These are phyloP conservation scores for Zalophus californianus DNA, from an alignment of 2,797 vertebrate species.

Conservation along the genomic window DNA sequence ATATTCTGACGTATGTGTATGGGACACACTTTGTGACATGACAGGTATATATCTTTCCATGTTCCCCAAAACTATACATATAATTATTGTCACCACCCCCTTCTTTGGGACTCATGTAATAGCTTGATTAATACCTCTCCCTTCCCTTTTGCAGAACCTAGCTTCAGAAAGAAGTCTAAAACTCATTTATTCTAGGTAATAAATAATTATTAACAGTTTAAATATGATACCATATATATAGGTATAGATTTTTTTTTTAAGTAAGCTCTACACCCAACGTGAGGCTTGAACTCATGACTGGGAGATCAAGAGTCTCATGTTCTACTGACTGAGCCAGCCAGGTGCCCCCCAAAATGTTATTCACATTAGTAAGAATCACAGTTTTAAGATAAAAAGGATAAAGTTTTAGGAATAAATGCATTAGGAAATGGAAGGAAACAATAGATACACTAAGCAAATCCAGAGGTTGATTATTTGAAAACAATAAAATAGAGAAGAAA, in stretches of 20 bases:
- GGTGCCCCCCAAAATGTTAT: background rate
- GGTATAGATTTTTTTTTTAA: background rate
- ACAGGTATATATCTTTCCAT: background rate
- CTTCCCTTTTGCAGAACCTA: background rate
- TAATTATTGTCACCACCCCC: background rate
- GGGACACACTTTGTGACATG: background rate
- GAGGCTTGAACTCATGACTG: background rate
- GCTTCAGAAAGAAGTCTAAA: background rate
- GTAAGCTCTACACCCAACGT: background rate
- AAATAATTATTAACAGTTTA: conserved; percentile 32
- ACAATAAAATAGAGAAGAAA: background rate
- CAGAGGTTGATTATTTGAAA: conserved; percentile 44
- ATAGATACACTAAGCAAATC: conserved; percentile 15
- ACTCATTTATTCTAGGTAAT: background rate
- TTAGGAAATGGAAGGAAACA: background rate
- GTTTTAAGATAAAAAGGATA: background rate
- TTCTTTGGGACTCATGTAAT: background rate
- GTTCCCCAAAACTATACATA: background rate
- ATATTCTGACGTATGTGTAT: background rate
- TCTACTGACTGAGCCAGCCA: background rate
- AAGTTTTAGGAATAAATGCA: conserved; percentile 43
- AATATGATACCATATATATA: background rate
- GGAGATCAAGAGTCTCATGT: background rate
- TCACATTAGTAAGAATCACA: conserved; percentile 28
- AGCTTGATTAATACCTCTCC: background rate